phyloP scores from a whole-genome alignment of 2,888 invertebrate species.

The Eumerus sabulonum region DNA sequence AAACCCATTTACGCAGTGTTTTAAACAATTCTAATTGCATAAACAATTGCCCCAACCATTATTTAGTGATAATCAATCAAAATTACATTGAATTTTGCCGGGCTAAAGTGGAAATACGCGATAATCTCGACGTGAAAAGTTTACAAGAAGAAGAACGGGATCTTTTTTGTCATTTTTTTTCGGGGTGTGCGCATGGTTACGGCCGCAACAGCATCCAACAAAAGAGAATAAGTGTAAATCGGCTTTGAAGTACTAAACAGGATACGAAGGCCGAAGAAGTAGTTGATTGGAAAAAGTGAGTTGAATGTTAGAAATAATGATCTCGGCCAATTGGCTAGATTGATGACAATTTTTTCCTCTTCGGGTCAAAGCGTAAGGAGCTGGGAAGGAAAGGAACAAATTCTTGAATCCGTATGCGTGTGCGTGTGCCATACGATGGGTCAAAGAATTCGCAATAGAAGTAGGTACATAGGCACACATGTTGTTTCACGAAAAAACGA shows the following conservation, averaged over 20 bases:
- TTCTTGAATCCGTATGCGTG: not conserved
- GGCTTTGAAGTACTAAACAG: too few relatives aligned
- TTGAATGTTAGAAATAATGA: too few relatives aligned
- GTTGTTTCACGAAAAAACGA: not conserved
- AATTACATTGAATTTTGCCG: not conserved
- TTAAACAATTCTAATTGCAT: conserved; percentile 9
- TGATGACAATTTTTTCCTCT: not conserved
- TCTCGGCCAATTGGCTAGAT: too few relatives aligned
- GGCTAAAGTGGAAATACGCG: not conserved
- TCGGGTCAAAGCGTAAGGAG: conserved; percentile 9
- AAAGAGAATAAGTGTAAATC: not conserved
- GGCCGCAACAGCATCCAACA: conserved; percentile 58
- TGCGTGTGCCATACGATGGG: conserved; percentile 19
- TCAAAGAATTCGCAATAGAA: conserved; percentile 16
- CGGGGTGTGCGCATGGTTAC: conserved; percentile 58
- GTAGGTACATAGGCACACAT: too few relatives aligned
- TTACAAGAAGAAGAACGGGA: not conserved
- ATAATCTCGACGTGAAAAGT: not conserved
- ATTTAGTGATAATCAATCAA: not conserved
- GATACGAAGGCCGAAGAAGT: too few relatives aligned
- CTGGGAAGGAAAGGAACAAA: conserved; percentile 6
- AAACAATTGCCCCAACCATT: not conserved
- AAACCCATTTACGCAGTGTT: conserved; percentile 7
- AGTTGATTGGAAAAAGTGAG: too few relatives aligned
- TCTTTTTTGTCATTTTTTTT: not conserved